Conservation (phyloP, 37 sponge, comb jelly and placozoan genomes). For the Spongilla lacustris region DNA sequence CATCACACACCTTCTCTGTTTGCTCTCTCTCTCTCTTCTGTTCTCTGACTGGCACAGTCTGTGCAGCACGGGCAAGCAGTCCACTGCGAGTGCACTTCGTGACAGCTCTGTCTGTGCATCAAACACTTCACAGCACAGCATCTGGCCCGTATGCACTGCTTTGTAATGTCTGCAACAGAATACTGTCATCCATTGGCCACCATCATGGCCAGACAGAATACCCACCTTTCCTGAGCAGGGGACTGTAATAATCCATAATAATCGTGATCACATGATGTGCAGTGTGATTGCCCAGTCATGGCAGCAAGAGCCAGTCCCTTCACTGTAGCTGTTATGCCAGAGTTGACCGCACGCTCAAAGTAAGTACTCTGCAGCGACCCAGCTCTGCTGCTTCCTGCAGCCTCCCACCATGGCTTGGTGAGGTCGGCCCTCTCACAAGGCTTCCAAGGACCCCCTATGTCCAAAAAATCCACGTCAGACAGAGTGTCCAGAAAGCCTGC, state of each 20-base stretch:
- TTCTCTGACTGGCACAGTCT: conserved; percentile 21
- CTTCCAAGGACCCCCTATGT: background rate
- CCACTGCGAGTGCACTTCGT: conserved; percentile 18
- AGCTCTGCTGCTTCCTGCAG: background rate
- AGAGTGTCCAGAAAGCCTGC: background rate
- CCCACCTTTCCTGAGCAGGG: background rate
- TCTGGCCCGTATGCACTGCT: background rate
- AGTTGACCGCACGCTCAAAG: background rate
- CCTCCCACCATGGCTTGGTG: background rate
- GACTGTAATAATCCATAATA: background rate
- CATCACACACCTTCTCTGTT: conserved; percentile 19
- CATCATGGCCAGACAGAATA: background rate
- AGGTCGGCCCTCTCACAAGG: background rate
- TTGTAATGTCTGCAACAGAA: background rate
- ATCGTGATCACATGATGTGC: background rate
- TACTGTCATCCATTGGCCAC: background rate
- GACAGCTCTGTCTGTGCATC: background rate
- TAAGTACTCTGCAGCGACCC: background rate
- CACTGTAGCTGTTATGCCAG: background rate
- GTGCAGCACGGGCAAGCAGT: conserved; percentile 16
- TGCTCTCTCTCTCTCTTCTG: background rate
- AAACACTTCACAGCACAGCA: background rate
- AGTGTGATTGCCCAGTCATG: background rate
- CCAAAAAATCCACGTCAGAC: background rate
- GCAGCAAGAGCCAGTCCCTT: background rate